phyloP scores from a whole-genome alignment of 2,797 vertebrate species.

The Staurois parvus region DNA sequence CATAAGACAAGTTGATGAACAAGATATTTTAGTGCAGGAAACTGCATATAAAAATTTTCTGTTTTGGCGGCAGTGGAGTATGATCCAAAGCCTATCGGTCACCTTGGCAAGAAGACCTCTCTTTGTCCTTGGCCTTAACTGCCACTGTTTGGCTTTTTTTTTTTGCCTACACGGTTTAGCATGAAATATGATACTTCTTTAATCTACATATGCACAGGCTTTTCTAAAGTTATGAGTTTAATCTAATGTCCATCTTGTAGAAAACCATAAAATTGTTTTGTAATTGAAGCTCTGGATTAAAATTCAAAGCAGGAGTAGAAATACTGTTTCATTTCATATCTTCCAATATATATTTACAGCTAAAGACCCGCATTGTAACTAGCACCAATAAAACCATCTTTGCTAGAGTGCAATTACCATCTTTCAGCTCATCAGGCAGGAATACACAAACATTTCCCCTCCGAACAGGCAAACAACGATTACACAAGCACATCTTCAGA shows the following conservation, averaged over 20 bases:
- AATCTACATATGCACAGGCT: neutral
- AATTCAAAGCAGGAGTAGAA: constrained; percentile 21
- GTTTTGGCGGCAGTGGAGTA: too few species aligned
- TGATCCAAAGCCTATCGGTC: neutral
- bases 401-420: constrained; percentile 24
- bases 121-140: neutral
- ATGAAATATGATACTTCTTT: neutral
- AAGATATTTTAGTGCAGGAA: neutral
- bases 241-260: constrained; percentile 21
- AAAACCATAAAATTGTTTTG: constrained; percentile 19
- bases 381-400: constrained; percentile 21
- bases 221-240: constrained; percentile 16
- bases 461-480: neutral
- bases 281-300: constrained; percentile 30
- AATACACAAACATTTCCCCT: constrained; percentile 9
- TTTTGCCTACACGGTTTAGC: neutral
- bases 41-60: too few species aligned
- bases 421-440: constrained; percentile 30
- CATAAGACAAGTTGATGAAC: too few species aligned
- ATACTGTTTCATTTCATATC: constrained; percentile 1
- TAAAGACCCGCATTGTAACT: neutral
- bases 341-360: neutral
- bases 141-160: neutral
- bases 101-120: neutral
- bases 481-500: constrained; percentile 3